Evolutionary conservation across 2,113 vertebrate species (phyloP), one percentile per base, ranked within the genome.

Genomic region (Mustela lutreola): DNA sequence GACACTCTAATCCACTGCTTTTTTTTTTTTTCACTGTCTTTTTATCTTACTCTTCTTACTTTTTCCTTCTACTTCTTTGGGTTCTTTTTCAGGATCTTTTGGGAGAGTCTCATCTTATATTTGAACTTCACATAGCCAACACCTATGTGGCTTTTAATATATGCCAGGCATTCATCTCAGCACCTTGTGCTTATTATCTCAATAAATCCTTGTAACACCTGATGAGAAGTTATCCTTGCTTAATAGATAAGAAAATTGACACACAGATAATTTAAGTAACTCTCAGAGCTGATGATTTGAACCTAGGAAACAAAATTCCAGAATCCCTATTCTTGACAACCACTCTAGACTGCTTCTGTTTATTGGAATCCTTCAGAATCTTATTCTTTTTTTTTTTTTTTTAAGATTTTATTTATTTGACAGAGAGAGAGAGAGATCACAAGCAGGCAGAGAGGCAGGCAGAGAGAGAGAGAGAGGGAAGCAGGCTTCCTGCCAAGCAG

Each of bases 101-200:
- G 28, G 39, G 53, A 93, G 53, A 93, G 10, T 96, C 62, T 92
- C n/a, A 24, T 91, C 22, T 89, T 87, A 67, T 26, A 73, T 28
- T n/a, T 91, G 78, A 94, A 19, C 22, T 83, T 91, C 63, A 70
- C 9, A 31, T 56, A 81, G 6, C 50, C 70, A 95, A 73, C 31
- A 70, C 16, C 56, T 33, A 24, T 0, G 12, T 50, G 42, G 24
- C 4, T 62, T 39, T 86, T 92, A 70, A 26, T 75, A 24, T 36
- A n/a, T 31, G 14, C 8, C 58, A 67, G 19, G 7, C 14, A 70
- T 4, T 80, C 42, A 33, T 94, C 36, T 63, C 78, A 88, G 9
- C 1, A 62, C 7, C 7, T 5, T 71, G 56, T 75, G 33, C 26
- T 33, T 50, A 58, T 71, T 83, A 81, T 86, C 53, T 94, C n/a